Evolutionary conservation across 2,113 vertebrate genomes (phyloP).

Genomic region (Dendropsophus ebraccatus): DNA sequence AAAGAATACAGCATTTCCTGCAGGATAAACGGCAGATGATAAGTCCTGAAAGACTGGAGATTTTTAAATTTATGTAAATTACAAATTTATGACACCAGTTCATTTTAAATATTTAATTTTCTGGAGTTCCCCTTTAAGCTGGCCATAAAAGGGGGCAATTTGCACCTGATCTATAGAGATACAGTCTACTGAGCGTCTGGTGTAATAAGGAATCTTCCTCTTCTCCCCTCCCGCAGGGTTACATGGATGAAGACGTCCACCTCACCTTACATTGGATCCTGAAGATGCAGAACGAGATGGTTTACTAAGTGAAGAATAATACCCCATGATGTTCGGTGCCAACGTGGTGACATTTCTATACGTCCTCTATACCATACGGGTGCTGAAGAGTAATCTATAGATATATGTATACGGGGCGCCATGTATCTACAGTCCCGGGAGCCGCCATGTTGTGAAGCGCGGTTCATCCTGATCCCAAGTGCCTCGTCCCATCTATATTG

Average conservation of each 20-base stretch:
- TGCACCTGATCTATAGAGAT: too few relatives aligned
- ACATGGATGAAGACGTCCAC: conserved; percentile 71
- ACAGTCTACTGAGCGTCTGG: background rate
- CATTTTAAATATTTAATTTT: too few relatives aligned
- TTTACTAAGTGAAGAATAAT: conserved; percentile 12
- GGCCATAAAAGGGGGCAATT: too few relatives aligned
- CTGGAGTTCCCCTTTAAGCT: too few relatives aligned
- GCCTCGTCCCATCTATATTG: background rate
- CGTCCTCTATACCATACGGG: background rate
- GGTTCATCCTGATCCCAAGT: background rate
- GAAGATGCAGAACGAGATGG: conserved; percentile 58
- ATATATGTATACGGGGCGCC: background rate
- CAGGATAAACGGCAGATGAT: too few relatives aligned
- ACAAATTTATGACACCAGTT: too few relatives aligned
- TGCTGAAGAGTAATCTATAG: background rate
- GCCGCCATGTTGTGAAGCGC: background rate
- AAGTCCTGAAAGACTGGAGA: too few relatives aligned
- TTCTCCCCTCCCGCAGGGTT: conserved; percentile 62
- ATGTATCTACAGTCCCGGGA: background rate
- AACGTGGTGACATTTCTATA: background rate
- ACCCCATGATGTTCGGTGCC: too few relatives aligned
- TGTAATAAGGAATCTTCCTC: background rate
- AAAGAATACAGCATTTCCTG: too few relatives aligned
- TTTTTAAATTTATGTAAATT: too few relatives aligned
- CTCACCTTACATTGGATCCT: conserved; percentile 68